Evolutionary conservation across 2,113 vertebrate genomes (phyloP).

Genomic region (Erythrocercus mccallii): DNA sequence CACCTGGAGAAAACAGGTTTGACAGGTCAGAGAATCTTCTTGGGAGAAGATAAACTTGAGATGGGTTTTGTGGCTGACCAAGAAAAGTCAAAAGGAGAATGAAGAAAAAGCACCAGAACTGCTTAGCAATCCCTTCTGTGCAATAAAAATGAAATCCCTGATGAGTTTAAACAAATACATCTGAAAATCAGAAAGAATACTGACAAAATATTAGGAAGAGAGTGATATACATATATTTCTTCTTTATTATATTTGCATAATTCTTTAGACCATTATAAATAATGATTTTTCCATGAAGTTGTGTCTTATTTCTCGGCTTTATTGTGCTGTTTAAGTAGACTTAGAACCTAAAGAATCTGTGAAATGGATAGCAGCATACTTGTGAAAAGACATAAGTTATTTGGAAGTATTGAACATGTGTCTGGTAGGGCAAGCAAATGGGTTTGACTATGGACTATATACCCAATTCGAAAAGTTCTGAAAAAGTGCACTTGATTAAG

Average conservation of each 20-base stretch:
- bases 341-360: not conserved
- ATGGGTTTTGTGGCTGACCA: not conserved
- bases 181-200: not conserved
- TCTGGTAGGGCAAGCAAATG: not conserved
- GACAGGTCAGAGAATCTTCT: not conserved
- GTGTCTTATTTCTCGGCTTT: not conserved
- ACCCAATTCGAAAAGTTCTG: not conserved
- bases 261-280: not conserved
- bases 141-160: not conserved
- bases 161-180: not conserved
- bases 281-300: not conserved
- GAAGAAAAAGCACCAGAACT: not conserved
- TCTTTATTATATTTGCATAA: not conserved
- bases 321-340: not conserved
- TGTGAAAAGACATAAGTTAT: not conserved
- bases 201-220: not conserved
- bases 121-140: not conserved
- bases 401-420: not conserved
- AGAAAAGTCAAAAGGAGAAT: not conserved
- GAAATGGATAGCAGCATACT: not conserved
- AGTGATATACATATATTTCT: accelerated
- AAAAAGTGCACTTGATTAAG: not conserved
- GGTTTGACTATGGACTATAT: not conserved
- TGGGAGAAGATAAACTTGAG: not conserved
- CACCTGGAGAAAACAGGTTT: not conserved